Base-by-base conservation (phyloP, 2,113 vertebrate species). In the Anhinga rufa region DNA sequence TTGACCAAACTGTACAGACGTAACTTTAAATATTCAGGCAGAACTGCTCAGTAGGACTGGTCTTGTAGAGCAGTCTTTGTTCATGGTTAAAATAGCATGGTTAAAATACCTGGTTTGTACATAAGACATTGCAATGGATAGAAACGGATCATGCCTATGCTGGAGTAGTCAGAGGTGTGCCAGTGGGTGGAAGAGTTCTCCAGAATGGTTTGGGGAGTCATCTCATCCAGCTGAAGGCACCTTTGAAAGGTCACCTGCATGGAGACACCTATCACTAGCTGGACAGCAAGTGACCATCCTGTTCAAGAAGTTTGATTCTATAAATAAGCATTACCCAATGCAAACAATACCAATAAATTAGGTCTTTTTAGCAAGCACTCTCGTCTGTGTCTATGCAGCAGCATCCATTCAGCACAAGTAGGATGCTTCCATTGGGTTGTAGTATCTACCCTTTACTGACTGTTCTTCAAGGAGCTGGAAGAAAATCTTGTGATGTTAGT, bases 331-430 rank as follows among this genome's bases (percentile, higher is more conserved):
- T 66, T 79, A 42, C 44, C 34, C 31, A 14, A 0, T 25, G n/a
- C 22, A 62, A 89, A 46, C 3, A 1, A 11, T 29, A 38, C 26
- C 32, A 34, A 15, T 48, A 46, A 68, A 11, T 42, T 3, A 12
- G 26, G 36, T 32, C 11, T 66, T 52, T 54, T 48, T 60, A 91
- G 29, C 60, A 85, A 71, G 25, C 14, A 9, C 21, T 75, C 1
- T 0, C 61, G 5, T 60, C 42, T 75, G 8, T 81, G 13, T 24
- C 34, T 34, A 0, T 57, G 29, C 14, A 75, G 9, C 32, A 81
- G 32, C 74, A 69, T 38, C 24, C 36, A 3, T 38, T 58, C 71
- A 65, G 57, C 44, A 34, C 29, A 10, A 34, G 17, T 15, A 28
- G 15, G 19, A 20, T 76, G 28, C 12, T 88, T 48, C 26, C 21